A percentile compares a stretch with the other conserved stretches of the same genome.
These are phyloP conservation scores for Trachymyrmex septentrionalis DNA, from an alignment of 1,140 invertebrate species.

Conservation along the genomic window DNA sequence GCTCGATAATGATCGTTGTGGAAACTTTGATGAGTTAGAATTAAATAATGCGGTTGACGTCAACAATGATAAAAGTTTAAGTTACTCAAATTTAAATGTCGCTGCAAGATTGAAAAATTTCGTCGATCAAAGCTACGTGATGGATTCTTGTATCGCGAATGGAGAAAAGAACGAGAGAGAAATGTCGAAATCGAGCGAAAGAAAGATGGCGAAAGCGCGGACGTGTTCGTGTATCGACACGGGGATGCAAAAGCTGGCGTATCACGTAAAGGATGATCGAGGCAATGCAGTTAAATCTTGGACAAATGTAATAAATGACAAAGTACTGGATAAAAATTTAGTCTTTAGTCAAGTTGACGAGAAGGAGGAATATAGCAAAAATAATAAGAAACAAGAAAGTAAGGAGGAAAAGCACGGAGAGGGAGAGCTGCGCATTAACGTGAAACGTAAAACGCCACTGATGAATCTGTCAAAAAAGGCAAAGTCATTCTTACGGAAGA, in stretches of 20 bases:
- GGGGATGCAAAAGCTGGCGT: background rate
- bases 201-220: background rate
- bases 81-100: background rate
- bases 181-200: background rate
- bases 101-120: background rate
- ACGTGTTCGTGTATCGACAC: background rate
- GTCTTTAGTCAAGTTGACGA: background rate
- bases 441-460: slow-evolving; percentile 42
- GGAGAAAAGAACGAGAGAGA: background rate
- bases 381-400: background rate
- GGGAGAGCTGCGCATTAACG: background rate
- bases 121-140: background rate
- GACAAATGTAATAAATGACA: background rate
- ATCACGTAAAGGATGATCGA: background rate
- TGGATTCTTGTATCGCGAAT: background rate
- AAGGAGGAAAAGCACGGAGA: no score
- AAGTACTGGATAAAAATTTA: background rate
- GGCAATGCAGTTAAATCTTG: background rate
- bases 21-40: background rate
- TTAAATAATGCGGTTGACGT: background rate
- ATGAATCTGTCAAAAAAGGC: slow-evolving; percentile 63
- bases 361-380: background rate
- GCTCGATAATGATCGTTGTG: background rate
- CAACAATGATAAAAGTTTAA: background rate
- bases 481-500: slow-evolving; percentile 70